These are phyloP conservation scores for Callyntrura sp. DNA, from an alignment of 2,888 invertebrate genomes.

Conservation along the genomic window DNA sequence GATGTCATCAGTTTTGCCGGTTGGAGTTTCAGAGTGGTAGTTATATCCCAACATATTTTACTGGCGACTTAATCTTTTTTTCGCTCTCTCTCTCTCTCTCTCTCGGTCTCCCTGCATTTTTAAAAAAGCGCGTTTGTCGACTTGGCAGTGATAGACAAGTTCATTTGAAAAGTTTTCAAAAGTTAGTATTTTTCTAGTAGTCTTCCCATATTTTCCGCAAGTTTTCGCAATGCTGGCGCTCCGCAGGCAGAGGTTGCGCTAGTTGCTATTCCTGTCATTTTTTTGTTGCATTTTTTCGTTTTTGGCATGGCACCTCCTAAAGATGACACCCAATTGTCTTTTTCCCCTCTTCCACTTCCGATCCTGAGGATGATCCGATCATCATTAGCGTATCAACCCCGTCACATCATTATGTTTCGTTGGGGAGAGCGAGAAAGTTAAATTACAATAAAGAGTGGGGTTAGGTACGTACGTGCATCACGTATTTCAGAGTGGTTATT, in stretches of 20 bases:
- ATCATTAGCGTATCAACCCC: too few relatives aligned
- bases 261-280: conserved; percentile 34
- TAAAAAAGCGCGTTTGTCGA: not conserved
- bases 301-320: conserved; percentile 55
- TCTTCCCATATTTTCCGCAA: not conserved
- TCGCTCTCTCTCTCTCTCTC: not conserved
- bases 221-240: too few relatives aligned
- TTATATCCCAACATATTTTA: conserved; percentile 11
- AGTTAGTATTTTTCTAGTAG: not conserved
- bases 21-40: not conserved
- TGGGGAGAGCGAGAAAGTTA: too few relatives aligned
- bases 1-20: too few relatives aligned
- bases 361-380: conserved; percentile 36
- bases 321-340: conserved; percentile 68
- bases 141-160: conserved; percentile 41
- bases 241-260: too few relatives aligned
- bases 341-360: conserved; percentile 9
- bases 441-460: too few relatives aligned
- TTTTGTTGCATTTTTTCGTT: not conserved
- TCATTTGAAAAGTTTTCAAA: conserved; percentile 6
- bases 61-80: conserved; percentile 20
- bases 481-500: too few relatives aligned
- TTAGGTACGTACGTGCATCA: too few relatives aligned
- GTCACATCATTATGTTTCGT: conserved; percentile 1
- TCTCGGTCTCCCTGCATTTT: too few relatives aligned